Evolutionary conservation across 2,888 invertebrate genomes (phyloP), one percentile per base, ranked within the genome.

Genomic region (Hyposoter didymator): DNA sequence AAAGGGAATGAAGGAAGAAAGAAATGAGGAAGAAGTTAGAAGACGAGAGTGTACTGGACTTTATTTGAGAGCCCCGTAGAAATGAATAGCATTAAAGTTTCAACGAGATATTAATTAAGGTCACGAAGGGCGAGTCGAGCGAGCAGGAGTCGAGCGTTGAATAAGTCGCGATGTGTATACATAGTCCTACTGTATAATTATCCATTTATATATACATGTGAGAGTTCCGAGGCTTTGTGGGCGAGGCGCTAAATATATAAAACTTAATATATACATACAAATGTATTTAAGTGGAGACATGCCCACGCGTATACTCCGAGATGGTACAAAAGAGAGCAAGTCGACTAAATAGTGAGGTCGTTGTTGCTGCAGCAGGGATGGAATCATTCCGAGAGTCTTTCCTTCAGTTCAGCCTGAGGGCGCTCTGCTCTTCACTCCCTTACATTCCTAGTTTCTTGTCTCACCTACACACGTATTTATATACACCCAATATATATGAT

Each of bases 101-200:
- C 83, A 83, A 83, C 80, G 83, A 81, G 80, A 83, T 85, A 85
- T 85, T 85, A 83, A 85, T 85, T 85, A 83, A 85, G 83, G 85
- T 81, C 80, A 76, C 85, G 80, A 80, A 83, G 69, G 76, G 69
- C 55, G 82, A 82, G 75, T 67, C 82, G 49, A 39, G 39, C 39
- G 59, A n/a, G n/a, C n/a, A 32, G 4, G 32, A 32, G 32, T 32
- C 32, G 35, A 35, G 80, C 82, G 78, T 75, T 82, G 85, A 85
- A 79, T 82, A 85, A 85, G 85, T 82, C 83, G 22, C 32, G 64
- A 80, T 76, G 73, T 76, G 73, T 78, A 76, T n/a, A n/a, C n/a
- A n/a, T 78, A 83, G 72, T 67, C 14, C 12, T 43, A 59, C 67
- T 52, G 43, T 59, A 64, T 49, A 47, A 59, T 59, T 47, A 75